These are phyloP conservation scores for Sebastes steindachneri DNA, from an alignment of 2,797 vertebrate species.

Conservation along the genomic window DNA sequence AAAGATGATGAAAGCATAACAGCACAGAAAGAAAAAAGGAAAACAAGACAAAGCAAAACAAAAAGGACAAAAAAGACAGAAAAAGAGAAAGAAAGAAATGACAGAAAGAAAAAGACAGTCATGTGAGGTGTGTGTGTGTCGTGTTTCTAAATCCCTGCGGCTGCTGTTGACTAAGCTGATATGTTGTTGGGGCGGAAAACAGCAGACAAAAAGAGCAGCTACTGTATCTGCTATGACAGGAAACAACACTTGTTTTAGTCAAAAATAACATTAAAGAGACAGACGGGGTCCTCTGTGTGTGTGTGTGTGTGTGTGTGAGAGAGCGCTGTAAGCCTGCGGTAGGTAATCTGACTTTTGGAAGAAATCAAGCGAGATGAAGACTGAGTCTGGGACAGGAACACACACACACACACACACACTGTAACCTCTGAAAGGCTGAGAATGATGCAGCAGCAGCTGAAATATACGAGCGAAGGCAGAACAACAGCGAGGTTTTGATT, in stretches of 20 bases:
- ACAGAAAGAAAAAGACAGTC: neutral
- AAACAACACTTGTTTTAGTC: constrained; percentile 52
- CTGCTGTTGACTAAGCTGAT: constrained; percentile 50
- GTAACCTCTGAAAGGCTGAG: neutral
- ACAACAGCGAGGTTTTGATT: neutral
- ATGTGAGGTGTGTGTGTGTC: constrained; percentile 38
- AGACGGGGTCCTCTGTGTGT: constrained; percentile 7
- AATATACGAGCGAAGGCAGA: neutral
- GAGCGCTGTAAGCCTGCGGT: constrained; percentile 22
- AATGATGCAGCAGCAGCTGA: constrained; percentile 18
- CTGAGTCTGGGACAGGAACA: constrained; percentile 15
- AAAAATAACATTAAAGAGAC: constrained; percentile 50
- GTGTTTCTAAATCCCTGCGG: constrained; percentile 34
- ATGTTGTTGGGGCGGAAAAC: neutral
- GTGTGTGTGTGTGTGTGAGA: neutral
- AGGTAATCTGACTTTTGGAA: constrained; percentile 40
- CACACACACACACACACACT: neutral
- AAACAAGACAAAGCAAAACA: neutral
- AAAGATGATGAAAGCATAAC: neutral
- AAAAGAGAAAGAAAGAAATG: neutral
- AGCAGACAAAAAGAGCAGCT: neutral
- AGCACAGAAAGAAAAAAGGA: neutral
- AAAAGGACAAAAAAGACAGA: neutral
- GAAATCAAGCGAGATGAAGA: constrained; percentile 31
- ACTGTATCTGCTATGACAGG: constrained; percentile 17